Percentiles rank a stretch among this genome's conserved stretches.
Evolutionary conservation across 2,888 invertebrate genomes (phyloP).

Genomic region (Gortyna flavago): DNA sequence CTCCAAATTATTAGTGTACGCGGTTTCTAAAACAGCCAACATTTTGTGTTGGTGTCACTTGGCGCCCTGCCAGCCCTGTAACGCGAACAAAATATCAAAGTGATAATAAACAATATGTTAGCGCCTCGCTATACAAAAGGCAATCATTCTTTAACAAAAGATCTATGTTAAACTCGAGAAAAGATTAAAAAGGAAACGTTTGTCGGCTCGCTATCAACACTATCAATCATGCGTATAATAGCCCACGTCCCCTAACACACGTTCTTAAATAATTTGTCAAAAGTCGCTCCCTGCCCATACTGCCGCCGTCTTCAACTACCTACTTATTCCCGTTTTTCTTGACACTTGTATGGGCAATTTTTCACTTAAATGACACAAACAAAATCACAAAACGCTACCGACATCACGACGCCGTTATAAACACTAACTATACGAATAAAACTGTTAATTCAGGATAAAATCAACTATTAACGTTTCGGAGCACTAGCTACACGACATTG

Average conservation of each 20-base stretch:
- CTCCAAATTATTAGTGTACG: slow-evolving; percentile 48
- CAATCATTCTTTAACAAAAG: slow-evolving; percentile 69
- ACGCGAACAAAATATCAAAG: slow-evolving; percentile 59
- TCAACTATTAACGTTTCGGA: slow-evolving; percentile 60
- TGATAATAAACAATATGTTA: slow-evolving; percentile 58
- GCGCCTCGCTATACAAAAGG: slow-evolving; percentile 60
- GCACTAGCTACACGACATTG: slow-evolving; percentile 68
- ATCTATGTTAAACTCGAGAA: slow-evolving; percentile 71
- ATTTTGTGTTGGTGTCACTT: slow-evolving; percentile 58
- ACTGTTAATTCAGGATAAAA: slow-evolving; percentile 52
- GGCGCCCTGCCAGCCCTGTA: slow-evolving; percentile 55
- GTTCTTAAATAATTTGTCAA: slow-evolving; percentile 90
- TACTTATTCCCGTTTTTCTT: slow-evolving; percentile 79
- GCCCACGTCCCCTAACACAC: slow-evolving; percentile 86
- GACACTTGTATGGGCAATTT: slow-evolving; percentile 74
- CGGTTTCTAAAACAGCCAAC: slow-evolving; percentile 49
- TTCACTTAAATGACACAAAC: slow-evolving; percentile 69
- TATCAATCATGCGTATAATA: slow-evolving; percentile 88
- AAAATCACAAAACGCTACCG: slow-evolving; percentile 48
- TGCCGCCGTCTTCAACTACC: slow-evolving; percentile 73
- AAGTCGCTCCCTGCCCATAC: slow-evolving; percentile 81
- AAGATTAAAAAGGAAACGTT: slow-evolving; percentile 82
- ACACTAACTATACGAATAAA: slow-evolving; percentile 49
- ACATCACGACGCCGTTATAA: slow-evolving; percentile 18
- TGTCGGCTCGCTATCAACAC: slow-evolving; percentile 81